Conservation (phyloP, 2,888 invertebrate genomes). For the Drosophila lutescens region DNA sequence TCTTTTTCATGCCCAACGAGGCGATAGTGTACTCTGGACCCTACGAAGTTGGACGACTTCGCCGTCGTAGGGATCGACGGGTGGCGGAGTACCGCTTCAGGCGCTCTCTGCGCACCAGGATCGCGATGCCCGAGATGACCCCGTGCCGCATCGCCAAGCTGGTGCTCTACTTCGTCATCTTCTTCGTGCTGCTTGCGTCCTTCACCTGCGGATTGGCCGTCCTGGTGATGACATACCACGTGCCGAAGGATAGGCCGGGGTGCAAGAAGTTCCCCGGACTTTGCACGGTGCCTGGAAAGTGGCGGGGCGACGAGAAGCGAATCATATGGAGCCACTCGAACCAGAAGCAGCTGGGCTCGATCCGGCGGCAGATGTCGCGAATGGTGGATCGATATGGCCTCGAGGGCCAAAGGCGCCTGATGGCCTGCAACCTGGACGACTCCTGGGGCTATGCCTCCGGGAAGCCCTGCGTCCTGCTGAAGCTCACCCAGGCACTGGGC, state of each 20-base stretch:
- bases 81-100: constrained; percentile 17
- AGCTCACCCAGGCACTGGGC: constrained; percentile 55
- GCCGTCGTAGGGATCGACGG: constrained; percentile 21
- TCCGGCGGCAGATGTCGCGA: background rate
- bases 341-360: background rate
- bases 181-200: constrained; percentile 17
- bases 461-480: constrained; percentile 60
- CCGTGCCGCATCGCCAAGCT: constrained; percentile 19
- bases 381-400: background rate
- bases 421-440: constrained; percentile 53
- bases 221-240: constrained; percentile 12
- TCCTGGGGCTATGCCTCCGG: constrained; percentile 54
- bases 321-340: constrained; percentile 13
- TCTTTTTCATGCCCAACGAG: constrained; percentile 48
- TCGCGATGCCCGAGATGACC: constrained; percentile 1
- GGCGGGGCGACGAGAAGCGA: constrained; percentile 17
- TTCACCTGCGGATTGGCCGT: constrained; percentile 12
- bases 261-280: constrained; percentile 47
- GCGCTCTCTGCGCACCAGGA: constrained; percentile 21
- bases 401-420: constrained; percentile 8
- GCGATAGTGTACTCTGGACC: constrained; percentile 38
- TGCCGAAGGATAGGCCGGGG: constrained; percentile 22
- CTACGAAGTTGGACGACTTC: constrained; percentile 38
- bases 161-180: constrained; percentile 10
- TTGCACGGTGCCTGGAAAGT: constrained; percentile 43